Percentiles rank a stretch among this genome's conserved stretches.
phyloP scores from a whole-genome alignment of 2,113 vertebrate genomes.

The Protomyctophum bolini region DNA sequence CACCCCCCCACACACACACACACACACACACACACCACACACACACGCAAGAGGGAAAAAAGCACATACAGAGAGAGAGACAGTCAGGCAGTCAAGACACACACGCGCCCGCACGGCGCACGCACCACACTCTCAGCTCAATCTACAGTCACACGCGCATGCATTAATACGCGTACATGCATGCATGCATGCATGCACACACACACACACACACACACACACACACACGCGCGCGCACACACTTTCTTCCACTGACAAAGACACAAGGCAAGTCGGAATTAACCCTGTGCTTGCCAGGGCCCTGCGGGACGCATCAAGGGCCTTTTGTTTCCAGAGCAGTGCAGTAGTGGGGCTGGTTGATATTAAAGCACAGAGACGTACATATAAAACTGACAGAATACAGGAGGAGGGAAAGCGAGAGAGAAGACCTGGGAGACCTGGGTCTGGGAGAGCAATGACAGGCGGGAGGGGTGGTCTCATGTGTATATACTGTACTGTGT shows the following conservation, averaged over 20 bases:
- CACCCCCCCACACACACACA: slow-evolving; percentile 51
- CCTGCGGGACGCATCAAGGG: slow-evolving; percentile 67
- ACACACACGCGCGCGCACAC: slow-evolving; percentile 29
- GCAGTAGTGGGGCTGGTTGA: slow-evolving; percentile 22
- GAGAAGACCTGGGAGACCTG: too few species aligned
- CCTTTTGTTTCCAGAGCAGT: slow-evolving; percentile 72
- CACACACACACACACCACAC: slow-evolving; percentile 24
- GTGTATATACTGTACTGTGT: too few species aligned
- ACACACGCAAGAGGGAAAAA: slow-evolving; percentile 31
- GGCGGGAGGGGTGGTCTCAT: slow-evolving; percentile 12
- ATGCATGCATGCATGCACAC: slow-evolving; percentile 6
- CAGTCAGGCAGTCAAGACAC: background rate
- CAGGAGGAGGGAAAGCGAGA: background rate
- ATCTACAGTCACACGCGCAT: background rate
- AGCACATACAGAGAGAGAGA: slow-evolving; percentile 5
- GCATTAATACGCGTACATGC: slow-evolving; percentile 9
- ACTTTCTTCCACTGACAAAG: slow-evolving; percentile 47
- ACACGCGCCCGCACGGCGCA: slow-evolving; percentile 3
- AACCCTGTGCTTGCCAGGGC: slow-evolving; percentile 58
- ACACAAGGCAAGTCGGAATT: slow-evolving; percentile 65
- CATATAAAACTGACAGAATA: slow-evolving; percentile 19
- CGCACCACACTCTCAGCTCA: background rate
- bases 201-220: slow-evolving; percentile 27
- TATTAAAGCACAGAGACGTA: slow-evolving; percentile 10
- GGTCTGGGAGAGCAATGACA: background rate